Evolutionary conservation across 2,888 invertebrate species (phyloP), one percentile per base, ranked within the genome.

Genomic region (Pyrrhosoma nymphula): DNA sequence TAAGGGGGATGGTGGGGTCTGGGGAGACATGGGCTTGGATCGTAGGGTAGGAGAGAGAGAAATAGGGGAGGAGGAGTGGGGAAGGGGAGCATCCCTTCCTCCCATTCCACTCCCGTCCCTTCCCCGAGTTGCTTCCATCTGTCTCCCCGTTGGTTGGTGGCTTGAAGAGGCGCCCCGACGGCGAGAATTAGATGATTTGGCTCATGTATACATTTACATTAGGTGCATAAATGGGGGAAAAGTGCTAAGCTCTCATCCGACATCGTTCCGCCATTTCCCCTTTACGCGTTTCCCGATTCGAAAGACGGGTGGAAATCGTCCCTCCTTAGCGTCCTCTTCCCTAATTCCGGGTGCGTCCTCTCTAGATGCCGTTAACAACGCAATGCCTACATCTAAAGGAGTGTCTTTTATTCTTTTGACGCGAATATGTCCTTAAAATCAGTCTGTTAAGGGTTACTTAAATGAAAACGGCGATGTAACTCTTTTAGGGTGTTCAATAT

Each of bases 141-240:
- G 47, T 89, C 56, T 56, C 56, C 23, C n/a, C 30, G 30, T 10
- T 47, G n/a, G 18, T 20, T 20, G 60, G 60, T 12, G 18, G 20
- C 60, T 60, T 4, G 60, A n/a, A 69, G 69, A 14, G 82, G 82
- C 18, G 82, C 82, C 82, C 82, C 35, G 82, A 35, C 35, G 82
- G 35, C 30, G 82, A 35, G 82, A 82, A 82, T 82, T 82, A 82
- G 82, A 82, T 82, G 82, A 82, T 82, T 82, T 82, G 82, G 82
- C 82, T 82, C 82, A 82, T 82, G 82, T 82, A 82, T 82, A 82
- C 82, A 35, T 82, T 82, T 82, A 82, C 82, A 82, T 82, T 82
- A 35, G 82, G 35, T 26, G 82, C 30, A 82, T 82, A 82, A 82
- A 82, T 82, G 82, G 82, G 35, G 69, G 82, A 82, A 82, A 82